Base-by-base conservation (phyloP, 2,888 invertebrate genomes). In the Halictus quadricinctus region DNA sequence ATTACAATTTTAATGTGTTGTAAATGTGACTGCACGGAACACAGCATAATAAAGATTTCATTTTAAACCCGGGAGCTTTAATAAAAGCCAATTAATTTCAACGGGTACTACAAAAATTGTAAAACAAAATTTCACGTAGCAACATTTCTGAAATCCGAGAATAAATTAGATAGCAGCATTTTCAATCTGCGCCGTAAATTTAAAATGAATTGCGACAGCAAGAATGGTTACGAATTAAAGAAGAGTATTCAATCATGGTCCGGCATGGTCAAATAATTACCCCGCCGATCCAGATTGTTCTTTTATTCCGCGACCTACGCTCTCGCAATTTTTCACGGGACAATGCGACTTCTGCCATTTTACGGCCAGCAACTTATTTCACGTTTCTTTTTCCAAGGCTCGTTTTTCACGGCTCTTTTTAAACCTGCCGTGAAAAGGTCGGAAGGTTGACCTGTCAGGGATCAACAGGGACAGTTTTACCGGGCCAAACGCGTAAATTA, bases 401-500 rank as follows among this genome's bases (percentile, higher is more conserved):
- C 36, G 43, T 15, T 15, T 48, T 46, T 66, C 66, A 73, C 50
- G 18, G 36, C 10, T 73, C 50, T 36, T 60, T 64, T 54, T 12
- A 29, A 58, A 72, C 50, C 15, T 12, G 12, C n/a, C 12, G 46
- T n/a, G 60, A 73, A 78, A 60, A 21, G 54, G 21, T 41, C 64
- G 29, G 41, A 48, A 81, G 36, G 76, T 66, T 72, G 48, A 50
- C 64, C 50, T 58, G n/a, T 64, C 76, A 76, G 58, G 70, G 74
- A 84, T 84, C 72, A 29, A 41, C 41, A 21, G 72, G 46, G 25
- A 58, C 48, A 77, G 58, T 77, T 86, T 72, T 13, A 15, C 41
- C 43, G 72, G 70, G 46, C 36, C 69, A 82, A 84, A 83, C 88
- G 89, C 91, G 89, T 92, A 91, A 92, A 92, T 92, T 92, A 92